Conservation (phyloP, 64 coral and sea anemone species). For the Anthopleura sola region DNA sequence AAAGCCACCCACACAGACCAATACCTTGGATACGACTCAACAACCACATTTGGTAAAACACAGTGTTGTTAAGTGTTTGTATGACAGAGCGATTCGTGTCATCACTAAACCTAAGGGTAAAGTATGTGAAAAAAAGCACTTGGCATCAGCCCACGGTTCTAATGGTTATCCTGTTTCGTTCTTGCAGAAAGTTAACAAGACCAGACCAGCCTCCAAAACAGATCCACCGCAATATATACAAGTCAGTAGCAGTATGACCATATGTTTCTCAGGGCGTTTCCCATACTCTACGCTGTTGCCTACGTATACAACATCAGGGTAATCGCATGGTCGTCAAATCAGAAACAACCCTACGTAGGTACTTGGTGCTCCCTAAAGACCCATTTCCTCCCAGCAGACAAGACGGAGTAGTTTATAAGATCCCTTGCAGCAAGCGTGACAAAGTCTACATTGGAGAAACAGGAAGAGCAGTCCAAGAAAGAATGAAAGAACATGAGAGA, state of each 20-base stretch:
- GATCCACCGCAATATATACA: background rate
- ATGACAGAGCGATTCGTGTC: slow-evolving; percentile 26
- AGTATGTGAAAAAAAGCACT: background rate
- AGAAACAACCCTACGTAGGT: slow-evolving; percentile 7
- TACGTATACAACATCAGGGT: slow-evolving; percentile 18
- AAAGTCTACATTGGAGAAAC: too few species aligned
- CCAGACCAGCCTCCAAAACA: background rate
- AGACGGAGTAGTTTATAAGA: slow-evolving; percentile 20
- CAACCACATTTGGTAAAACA: slow-evolving; percentile 46
- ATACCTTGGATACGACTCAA: slow-evolving; percentile 27
- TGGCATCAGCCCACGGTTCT: background rate
- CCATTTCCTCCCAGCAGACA: background rate
- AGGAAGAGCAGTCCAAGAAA: background rate
- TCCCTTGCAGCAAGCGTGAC: background rate
- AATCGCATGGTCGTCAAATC: slow-evolving; percentile 28
- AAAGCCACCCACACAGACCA: slow-evolving; percentile 49
- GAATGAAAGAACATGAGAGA: slow-evolving; percentile 16
- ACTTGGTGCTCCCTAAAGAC: slow-evolving; percentile 31
- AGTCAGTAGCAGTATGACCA: background rate
- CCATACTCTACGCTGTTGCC: background rate
- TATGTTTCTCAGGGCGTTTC: slow-evolving; percentile 11
- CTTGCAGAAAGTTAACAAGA: background rate
- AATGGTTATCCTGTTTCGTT: background rate
- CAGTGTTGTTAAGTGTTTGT: slow-evolving; percentile 56
- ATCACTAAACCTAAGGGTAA: slow-evolving; percentile 25